Conservation (phyloP, 2,797 vertebrate genomes). For the Phoebastria nigripes region DNA sequence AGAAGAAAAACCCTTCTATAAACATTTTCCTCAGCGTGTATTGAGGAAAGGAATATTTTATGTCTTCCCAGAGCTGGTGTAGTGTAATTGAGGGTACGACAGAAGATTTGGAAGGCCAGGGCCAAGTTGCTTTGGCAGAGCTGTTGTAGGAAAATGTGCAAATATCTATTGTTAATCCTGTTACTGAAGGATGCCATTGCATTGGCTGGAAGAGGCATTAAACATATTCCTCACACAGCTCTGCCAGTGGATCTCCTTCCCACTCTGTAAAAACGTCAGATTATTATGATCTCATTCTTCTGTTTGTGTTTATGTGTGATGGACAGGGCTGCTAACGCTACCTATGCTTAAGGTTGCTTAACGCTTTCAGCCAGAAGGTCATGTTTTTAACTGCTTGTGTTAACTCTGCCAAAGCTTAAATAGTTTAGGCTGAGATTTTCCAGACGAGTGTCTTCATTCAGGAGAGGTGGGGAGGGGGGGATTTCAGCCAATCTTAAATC, state of each 20-base stretch:
- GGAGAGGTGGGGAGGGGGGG: not conserved
- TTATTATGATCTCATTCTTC: not conserved
- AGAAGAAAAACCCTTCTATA: not conserved
- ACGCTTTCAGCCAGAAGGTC: not conserved
- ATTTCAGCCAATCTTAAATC: not conserved
- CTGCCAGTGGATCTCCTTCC: not conserved
- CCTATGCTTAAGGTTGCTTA: conserved; percentile 32
- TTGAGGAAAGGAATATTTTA: not conserved
- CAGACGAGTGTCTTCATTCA: conserved; percentile 6
- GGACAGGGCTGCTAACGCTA: not conserved
- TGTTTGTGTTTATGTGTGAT: not conserved
- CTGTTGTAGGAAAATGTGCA: not conserved
- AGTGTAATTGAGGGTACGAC: not conserved
- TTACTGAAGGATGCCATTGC: not conserved
- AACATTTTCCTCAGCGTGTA: not conserved
- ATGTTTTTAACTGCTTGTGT: not conserved
- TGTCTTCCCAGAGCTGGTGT: not conserved
- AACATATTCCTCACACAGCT: not conserved
- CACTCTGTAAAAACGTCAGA: not conserved
- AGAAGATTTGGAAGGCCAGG: not conserved
- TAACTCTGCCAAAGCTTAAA: conserved; percentile 30
- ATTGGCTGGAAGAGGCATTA: not conserved
- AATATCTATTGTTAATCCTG: not conserved
- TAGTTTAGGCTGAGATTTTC: conserved; percentile 39
- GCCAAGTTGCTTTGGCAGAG: conserved; percentile 1